Percentiles rank a stretch among this genome's conserved stretches.
Evolutionary conservation across 2,797 vertebrate species (phyloP).

Genomic region (Hyperoplus lanceolatus): DNA sequence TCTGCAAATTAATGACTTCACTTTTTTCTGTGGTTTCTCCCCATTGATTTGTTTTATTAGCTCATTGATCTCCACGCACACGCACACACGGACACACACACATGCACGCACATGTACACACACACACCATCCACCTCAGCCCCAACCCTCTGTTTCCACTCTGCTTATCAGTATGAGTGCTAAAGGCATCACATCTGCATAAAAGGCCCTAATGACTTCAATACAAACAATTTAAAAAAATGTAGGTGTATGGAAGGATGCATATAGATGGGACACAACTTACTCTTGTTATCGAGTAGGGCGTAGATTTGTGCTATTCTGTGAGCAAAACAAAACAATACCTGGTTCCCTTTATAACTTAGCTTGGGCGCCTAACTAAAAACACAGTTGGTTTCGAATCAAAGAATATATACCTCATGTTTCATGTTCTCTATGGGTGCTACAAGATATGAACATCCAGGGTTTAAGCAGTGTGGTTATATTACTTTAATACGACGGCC

Average conservation of each 20-base stretch:
- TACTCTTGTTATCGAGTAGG: not conserved
- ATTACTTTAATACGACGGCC: conserved; percentile 73
- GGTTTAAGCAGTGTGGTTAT: conserved; percentile 57
- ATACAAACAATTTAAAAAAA: not conserved
- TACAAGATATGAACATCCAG: conserved; percentile 45
- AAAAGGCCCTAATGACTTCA: conserved; percentile 22
- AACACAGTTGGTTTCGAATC: not conserved
- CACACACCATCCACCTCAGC: conserved; percentile 46
- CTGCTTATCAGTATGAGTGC: conserved; percentile 76
- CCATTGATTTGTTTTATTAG: conserved; percentile 88
- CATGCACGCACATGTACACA: not conserved
- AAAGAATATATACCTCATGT: not conserved
- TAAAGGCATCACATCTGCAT: conserved; percentile 51
- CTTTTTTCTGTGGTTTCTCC: conserved; percentile 86
- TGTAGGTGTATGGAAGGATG: not conserved
- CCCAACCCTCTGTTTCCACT: conserved; percentile 52
- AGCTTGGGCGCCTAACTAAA: not conserved
- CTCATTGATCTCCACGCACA: conserved; percentile 82
- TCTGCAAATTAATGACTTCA: conserved; percentile 87
- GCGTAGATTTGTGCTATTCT: not conserved
- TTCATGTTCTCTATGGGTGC: conserved; percentile 5
- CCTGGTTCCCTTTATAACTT: no score
- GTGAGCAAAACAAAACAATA: not conserved
- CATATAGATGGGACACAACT: conserved; percentile 14
- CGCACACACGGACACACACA: not conserved